phyloP scores from a whole-genome alignment of 2,797 vertebrate genomes.

The Typhlichthys subterraneus region DNA sequence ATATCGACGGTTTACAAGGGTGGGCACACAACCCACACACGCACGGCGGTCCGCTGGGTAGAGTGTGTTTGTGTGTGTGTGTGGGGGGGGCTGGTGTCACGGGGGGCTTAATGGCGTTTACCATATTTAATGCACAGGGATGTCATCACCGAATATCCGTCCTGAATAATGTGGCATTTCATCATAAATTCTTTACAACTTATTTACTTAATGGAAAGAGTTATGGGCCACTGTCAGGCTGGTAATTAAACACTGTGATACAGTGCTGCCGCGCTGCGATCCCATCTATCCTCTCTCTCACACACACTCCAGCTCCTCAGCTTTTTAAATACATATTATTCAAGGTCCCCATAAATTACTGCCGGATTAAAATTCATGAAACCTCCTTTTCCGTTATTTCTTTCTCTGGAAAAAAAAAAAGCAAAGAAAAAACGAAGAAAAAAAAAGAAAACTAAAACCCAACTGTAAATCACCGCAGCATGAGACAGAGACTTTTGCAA shows the following conservation, averaged over 20 bases:
- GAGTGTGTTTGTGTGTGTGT: constrained; percentile 4
- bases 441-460: constrained; percentile 42
- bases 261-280: constrained; percentile 79
- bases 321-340: constrained; percentile 82
- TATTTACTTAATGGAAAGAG: constrained; percentile 99
- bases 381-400: constrained; percentile 69
- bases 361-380: constrained; percentile 79
- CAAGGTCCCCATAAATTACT: constrained; percentile 75
- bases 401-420: constrained; percentile 52
- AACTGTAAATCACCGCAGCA: constrained; percentile 67
- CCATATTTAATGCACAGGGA: constrained; percentile 95
- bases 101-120: constrained; percentile 89
- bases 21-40: constrained; percentile 15
- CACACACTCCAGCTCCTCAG: constrained; percentile 40
- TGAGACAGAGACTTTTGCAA: constrained; percentile 60
- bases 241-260: constrained; percentile 92
- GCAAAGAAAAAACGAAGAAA: constrained; percentile 11
- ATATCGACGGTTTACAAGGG: constrained; percentile 92
- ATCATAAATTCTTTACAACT: constrained; percentile 97
- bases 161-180: constrained; percentile 94
- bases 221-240: constrained; percentile 88
- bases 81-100: too few relatives aligned
- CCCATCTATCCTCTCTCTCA: constrained; percentile 58
- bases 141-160: constrained; percentile 95
- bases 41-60: constrained; percentile 9